A percentile compares a stretch with the other conserved stretches of the same genome.
phyloP scores from a whole-genome alignment of 2,888 invertebrate genomes.

The Archaeoteleia sp. region DNA sequence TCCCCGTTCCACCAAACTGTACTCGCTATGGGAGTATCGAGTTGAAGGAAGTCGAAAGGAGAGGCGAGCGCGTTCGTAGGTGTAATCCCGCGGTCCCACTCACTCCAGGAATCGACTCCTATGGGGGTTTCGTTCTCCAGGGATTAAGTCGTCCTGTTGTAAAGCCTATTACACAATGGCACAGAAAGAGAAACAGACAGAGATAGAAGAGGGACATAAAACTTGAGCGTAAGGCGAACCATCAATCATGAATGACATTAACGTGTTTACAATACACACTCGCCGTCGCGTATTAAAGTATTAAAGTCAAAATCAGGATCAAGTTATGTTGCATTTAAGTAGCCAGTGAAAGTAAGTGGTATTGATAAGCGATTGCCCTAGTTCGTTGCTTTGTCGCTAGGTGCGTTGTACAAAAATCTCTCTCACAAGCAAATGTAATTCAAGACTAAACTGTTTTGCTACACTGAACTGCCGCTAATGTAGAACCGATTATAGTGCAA shows the following conservation, averaged over 20 bases:
- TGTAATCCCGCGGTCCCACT: conserved; percentile 13
- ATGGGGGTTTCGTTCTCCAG: conserved; percentile 3
- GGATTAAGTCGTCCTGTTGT: conserved; percentile 33
- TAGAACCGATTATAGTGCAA: too few species aligned
- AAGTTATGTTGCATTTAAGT: neutral
- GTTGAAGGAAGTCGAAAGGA: conserved; percentile 13
- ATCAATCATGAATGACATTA: conserved; percentile 27
- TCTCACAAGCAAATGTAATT: too few species aligned
- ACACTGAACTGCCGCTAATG: too few species aligned
- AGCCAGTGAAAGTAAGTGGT: too few species aligned
- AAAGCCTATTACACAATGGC: conserved; percentile 16
- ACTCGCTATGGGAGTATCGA: conserved; percentile 34
- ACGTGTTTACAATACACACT: conserved; percentile 17
- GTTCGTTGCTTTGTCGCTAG: too few species aligned
- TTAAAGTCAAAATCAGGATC: neutral
- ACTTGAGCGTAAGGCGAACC: neutral
- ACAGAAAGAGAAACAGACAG: conserved; percentile 9
- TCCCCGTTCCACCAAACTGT: conserved; percentile 10
- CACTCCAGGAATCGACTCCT: conserved; percentile 48
- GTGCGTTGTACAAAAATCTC: too few species aligned
- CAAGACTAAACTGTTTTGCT: too few species aligned
- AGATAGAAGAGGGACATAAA: conserved; percentile 10
- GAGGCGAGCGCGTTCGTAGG: conserved; percentile 6
- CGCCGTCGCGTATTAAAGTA: conserved; percentile 2
- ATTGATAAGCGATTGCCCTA: too few species aligned